phyloP scores from a whole-genome alignment of 2,888 invertebrate species.

The Oscheius sp. region DNA sequence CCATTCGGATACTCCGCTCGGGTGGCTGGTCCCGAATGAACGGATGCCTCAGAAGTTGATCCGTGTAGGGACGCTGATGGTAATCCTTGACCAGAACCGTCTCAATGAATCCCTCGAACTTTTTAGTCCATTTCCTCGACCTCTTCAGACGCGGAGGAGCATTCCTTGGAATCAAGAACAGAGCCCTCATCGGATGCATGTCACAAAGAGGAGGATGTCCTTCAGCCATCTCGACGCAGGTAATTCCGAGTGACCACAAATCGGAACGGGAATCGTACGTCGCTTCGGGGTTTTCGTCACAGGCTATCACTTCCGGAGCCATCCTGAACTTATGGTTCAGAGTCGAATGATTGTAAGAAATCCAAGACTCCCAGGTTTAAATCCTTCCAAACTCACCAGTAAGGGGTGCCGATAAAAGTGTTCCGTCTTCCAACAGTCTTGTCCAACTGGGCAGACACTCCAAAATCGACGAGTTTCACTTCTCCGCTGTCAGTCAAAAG shows the following conservation, averaged over 20 bases:
- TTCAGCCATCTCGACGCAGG: constrained; percentile 99
- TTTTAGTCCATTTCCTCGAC: constrained; percentile 81
- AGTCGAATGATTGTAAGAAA: too few relatives aligned
- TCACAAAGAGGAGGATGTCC: constrained; percentile 85
- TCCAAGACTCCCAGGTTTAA: too few relatives aligned
- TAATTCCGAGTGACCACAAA: constrained; percentile 83
- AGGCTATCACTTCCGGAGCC: constrained; percentile 99
- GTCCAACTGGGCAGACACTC: constrained; percentile 98
- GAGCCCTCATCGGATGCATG: constrained; percentile 97
- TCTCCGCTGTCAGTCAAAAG: constrained; percentile 98
- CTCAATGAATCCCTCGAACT: constrained; percentile 88
- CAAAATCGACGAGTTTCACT: constrained; percentile 98
- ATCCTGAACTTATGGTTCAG: constrained; percentile 77
- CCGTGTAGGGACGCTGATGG: constrained; percentile 97
- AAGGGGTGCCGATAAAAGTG: constrained; percentile 90
- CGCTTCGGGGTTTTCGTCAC: constrained; percentile 99
- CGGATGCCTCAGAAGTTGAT: constrained; percentile 90
- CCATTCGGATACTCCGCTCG: constrained; percentile 95
- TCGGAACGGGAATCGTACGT: constrained; percentile 89
- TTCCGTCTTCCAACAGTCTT: constrained; percentile 97
- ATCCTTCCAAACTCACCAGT: constrained; percentile 73
- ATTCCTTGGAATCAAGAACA: constrained; percentile 79
- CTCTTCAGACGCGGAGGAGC: constrained; percentile 92
- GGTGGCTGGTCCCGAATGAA: constrained; percentile 98
- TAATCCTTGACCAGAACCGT: constrained; percentile 98